phyloP scores from a whole-genome alignment of 2,113 vertebrate species.

The Lamprotornis superbus region DNA sequence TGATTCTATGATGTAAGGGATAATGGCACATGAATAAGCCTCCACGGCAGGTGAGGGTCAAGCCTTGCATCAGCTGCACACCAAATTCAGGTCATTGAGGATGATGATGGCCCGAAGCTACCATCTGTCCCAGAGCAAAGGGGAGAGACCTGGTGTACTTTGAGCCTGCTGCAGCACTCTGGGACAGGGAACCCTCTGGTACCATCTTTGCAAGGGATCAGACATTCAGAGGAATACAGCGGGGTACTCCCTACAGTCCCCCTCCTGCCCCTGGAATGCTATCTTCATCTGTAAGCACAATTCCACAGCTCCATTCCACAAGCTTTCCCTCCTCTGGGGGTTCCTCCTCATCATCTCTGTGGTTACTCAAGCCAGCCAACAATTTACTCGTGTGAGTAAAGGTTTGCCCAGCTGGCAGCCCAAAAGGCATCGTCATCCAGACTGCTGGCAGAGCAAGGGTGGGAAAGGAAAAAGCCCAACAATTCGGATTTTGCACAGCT shows the following conservation, averaged over 20 bases:
- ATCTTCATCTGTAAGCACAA: background rate
- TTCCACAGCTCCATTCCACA: background rate
- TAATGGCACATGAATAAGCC: accelerated
- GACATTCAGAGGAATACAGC: background rate
- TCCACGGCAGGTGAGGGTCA: background rate
- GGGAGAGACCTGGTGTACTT: background rate
- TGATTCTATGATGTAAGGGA: background rate
- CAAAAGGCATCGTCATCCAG: background rate
- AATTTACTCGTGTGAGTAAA: background rate
- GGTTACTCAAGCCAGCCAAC: background rate
- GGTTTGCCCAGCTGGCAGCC: background rate
- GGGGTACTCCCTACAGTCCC: background rate
- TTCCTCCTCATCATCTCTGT: background rate
- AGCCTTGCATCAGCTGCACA: background rate
- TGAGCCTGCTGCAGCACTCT: background rate
- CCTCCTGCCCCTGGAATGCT: accelerated
- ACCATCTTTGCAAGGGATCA: background rate
- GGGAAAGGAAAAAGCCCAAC: background rate
- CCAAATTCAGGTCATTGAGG: background rate
- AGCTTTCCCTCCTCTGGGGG: background rate
- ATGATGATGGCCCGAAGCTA: background rate
- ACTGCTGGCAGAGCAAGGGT: background rate
- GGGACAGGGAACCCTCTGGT: background rate
- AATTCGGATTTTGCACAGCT: background rate
- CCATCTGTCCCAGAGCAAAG: background rate